Base-by-base conservation (phyloP, 1,140 invertebrate species). In the Nomia melanderi region DNA sequence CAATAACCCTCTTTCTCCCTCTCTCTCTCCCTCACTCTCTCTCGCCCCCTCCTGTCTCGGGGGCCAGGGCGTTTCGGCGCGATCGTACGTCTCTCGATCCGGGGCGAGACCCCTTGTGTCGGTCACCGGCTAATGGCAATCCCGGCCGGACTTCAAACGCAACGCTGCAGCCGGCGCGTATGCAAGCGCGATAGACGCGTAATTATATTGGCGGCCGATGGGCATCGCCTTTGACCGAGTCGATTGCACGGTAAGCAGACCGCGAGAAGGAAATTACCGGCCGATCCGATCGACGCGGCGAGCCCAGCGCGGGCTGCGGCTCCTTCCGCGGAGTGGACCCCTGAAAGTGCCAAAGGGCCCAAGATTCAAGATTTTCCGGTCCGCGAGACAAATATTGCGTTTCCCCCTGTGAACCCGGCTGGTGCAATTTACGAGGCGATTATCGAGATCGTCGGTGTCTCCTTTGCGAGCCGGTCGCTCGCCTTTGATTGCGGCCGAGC, bases 181-280 rank as follows among this genome's bases (percentile, higher is more conserved):
- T 84, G 84, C 84, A 86, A 87, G 82, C 86, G 82, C 83, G 85
- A 86, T 78, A 78, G 78, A 47, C 73, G 76, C 79, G 82, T 90
- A 90, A 89, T 90, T 90, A 89, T 89, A 90, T 90, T 89, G 89
- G 85, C 85, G 86, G 84, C 85, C 86, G 87, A 88, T 88, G 86
- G 84, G 81, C 79, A 86, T 87, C 85, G 87, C 88, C 88, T 90
- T 90, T 90, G 89, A 90, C 84, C 86, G 82, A 87, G 81, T 83
- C 87, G 88, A 89, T 90, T 89, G 88, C 87, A 88, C 84, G 83
- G 84, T 83, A 89, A 89, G 88, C 89, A 90, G 77, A 83, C 83
- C 88, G 79, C 81, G 85, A 69, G 73, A 81, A 88, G 88, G 81
- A 90, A 90, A 90, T 90, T 88, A 88, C 84, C 69, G 56, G 67